Evolutionary conservation across 2,797 vertebrate species (phyloP).

Genomic region (Ctenopoma multispine): DNA sequence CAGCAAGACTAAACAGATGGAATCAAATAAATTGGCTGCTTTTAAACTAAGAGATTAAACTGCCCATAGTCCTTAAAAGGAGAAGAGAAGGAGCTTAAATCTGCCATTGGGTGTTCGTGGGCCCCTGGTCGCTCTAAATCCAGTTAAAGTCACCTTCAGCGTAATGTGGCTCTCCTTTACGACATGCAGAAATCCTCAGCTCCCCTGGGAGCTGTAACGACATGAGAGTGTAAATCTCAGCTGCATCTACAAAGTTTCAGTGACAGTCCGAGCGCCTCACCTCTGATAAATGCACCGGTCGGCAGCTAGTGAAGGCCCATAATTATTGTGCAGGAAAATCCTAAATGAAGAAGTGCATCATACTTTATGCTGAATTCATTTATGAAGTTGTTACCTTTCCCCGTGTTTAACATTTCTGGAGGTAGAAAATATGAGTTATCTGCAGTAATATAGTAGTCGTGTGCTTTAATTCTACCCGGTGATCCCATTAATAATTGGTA

Average conservation of each 20-base stretch:
- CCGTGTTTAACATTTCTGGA: conserved; percentile 24
- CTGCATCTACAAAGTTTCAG: conserved; percentile 79
- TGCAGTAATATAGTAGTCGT: conserved; percentile 30
- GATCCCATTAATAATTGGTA: conserved; percentile 28
- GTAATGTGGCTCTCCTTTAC: conserved; percentile 84
- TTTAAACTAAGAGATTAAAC: conserved; percentile 86
- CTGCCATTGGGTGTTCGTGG: conserved; percentile 76
- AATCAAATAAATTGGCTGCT: conserved; percentile 86
- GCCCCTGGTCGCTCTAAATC: conserved; percentile 82
- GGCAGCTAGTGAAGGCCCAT: conserved; percentile 66
- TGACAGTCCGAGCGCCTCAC: conserved; percentile 76
- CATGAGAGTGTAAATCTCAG: conserved; percentile 82
- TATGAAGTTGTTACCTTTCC: conserved; percentile 43
- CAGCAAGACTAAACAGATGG: conserved; percentile 84
- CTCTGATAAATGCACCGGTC: conserved; percentile 77
- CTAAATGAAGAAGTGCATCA: conserved; percentile 65
- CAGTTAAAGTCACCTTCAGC: conserved; percentile 89
- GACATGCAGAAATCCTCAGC: conserved; percentile 80
- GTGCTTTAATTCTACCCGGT: conserved; percentile 26
- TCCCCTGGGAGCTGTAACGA: conserved; percentile 79
- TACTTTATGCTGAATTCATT: conserved; percentile 61
- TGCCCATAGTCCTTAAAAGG: conserved; percentile 76
- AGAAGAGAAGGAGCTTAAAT: conserved; percentile 81
- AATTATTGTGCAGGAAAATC: conserved; percentile 75
- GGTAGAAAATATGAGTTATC: conserved; percentile 32